Percentiles rank a stretch among this genome's conserved stretches.
These are phyloP conservation scores for Andrena haemorrhoa DNA, from an alignment of 2,888 invertebrate species.

Conservation along the genomic window DNA sequence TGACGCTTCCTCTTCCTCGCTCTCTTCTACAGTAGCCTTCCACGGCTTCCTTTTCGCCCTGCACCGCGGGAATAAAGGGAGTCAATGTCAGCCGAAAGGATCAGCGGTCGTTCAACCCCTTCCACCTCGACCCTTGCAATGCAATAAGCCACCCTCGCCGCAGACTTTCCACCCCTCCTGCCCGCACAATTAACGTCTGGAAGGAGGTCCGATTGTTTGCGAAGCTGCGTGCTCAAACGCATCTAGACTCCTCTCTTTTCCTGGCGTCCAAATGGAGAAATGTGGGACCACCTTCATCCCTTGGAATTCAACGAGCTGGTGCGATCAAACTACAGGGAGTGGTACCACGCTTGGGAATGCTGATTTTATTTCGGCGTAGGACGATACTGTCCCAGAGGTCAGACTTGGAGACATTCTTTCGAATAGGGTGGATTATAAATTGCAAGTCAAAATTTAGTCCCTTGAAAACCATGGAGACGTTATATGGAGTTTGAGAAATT, in stretches of 20 bases:
- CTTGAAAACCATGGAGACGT: too few species aligned
- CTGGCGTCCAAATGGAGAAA: neutral
- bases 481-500: too few species aligned
- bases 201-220: constrained; percentile 55
- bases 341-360: neutral
- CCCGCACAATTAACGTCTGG: constrained; percentile 63
- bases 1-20: constrained; percentile 7
- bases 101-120: constrained; percentile 55
- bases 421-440: too few species aligned
- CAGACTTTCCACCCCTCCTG: constrained; percentile 30
- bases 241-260: constrained; percentile 26
- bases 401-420: neutral
- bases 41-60: constrained; percentile 24
- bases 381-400: neutral
- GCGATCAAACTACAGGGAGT: neutral
- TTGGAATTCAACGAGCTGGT: constrained; percentile 21
- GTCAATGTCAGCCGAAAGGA: constrained; percentile 56
- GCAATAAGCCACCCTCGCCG: constrained; percentile 60
- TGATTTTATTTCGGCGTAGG: neutral
- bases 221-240: constrained; percentile 16
- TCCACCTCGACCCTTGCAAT: constrained; percentile 56
- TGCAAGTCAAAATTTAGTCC: too few species aligned
- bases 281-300: neutral
- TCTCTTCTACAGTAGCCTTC: neutral
- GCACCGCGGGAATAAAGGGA: constrained; percentile 32